These are phyloP conservation scores for Hydrozoanthus tunicans DNA, from an alignment of 64 coral and sea anemone genomes.

Conservation along the genomic window DNA sequence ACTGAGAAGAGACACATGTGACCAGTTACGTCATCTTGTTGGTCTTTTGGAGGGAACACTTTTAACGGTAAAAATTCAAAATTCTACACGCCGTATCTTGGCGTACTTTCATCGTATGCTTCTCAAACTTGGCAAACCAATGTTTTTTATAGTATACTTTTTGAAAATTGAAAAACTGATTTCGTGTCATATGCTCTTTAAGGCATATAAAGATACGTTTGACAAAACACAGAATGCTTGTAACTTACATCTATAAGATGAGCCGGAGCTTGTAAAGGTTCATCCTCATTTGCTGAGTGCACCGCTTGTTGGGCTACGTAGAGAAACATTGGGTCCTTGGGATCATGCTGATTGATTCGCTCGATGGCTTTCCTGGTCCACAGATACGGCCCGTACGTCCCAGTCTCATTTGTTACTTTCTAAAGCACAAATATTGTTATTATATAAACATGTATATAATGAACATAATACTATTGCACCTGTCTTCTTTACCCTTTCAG, in stretches of 20 bases:
- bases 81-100: no score
- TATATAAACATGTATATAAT: neutral
- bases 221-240: neutral
- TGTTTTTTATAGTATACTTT: no score
- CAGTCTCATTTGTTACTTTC: constrained; percentile 68
- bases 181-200: no score
- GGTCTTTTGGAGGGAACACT: no score
- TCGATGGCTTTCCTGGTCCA: constrained; percentile 81
- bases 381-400: constrained; percentile 72
- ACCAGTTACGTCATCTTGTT: no score
- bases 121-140: no score
- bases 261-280: constrained; percentile 80
- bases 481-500: no score
- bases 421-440: neutral
- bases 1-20: no score
- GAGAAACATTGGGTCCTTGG: constrained; percentile 72
- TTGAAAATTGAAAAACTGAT: no score
- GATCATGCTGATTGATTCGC: constrained; percentile 74
- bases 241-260: constrained; percentile 56
- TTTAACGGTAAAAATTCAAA: no score
- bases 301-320: constrained; percentile 88
- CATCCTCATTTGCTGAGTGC: constrained; percentile 81
- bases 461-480: neutral
- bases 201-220: no score
- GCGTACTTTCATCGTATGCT: no score